These are phyloP conservation scores for Scomber japonicus DNA, from an alignment of 2,113 vertebrate genomes.

Conservation along the genomic window DNA sequence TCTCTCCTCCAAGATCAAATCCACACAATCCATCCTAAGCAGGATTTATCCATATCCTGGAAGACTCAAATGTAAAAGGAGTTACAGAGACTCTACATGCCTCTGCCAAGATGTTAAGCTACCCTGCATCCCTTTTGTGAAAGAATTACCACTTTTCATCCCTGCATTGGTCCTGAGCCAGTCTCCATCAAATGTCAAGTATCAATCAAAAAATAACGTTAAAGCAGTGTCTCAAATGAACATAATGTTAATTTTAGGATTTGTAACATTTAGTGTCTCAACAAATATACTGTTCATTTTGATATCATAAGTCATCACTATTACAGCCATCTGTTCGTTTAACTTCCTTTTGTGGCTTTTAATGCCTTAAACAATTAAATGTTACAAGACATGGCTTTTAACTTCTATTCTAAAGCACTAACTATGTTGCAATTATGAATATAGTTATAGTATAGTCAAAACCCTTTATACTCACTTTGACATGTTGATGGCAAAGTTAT, in stretches of 20 bases:
- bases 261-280: neutral
- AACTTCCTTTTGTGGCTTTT: neutral
- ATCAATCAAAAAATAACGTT: neutral
- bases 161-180: neutral
- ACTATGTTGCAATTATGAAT: neutral
- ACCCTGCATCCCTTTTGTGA: neutral
- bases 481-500: slow-evolving; percentile 67
- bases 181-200: neutral
- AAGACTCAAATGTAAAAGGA: slow-evolving; percentile 19
- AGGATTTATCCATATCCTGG: slow-evolving; percentile 48
- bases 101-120: slow-evolving; percentile 18
- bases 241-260: neutral
- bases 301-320: too few relatives aligned
- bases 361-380: neutral
- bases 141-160: slow-evolving; percentile 11
- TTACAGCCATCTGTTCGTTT: neutral
- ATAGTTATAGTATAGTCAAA: neutral
- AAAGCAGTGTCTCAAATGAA: neutral
- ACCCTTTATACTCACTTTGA: slow-evolving; percentile 77
- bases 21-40: slow-evolving; percentile 63
- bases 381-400: neutral
- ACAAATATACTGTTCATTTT: neutral
- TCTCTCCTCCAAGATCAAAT: slow-evolving; percentile 48
- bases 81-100: neutral
- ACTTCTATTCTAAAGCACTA: neutral